Evolutionary conservation across 2,888 invertebrate species (phyloP), one percentile per base, ranked within the genome.

Genomic region (Clepsis dumicolana): DNA sequence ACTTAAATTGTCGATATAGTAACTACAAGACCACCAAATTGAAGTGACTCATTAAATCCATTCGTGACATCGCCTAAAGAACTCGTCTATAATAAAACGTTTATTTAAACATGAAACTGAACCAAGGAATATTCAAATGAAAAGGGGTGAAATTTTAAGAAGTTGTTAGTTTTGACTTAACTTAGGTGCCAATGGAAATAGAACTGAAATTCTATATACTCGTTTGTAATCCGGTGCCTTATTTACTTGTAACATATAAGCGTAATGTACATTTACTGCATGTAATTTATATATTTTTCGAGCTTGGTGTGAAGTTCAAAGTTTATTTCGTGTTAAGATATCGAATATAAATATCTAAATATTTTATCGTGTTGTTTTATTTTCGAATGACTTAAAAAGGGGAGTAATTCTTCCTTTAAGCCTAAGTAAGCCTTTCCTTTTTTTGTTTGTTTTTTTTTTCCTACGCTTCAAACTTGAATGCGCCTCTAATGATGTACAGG

Each of bases 261-360:
- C 78, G 71, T 82, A 82, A 73, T 84, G 84, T 85, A 87, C 78
- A 87, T 85, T 79, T 86, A 86, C 85, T 80, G 82, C 84, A 80
- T 89, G 79, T 91, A 88, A 90, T 90, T 91, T 91, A 91, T 90
- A 85, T 83, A 83, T 82, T 75, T 75, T 70, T 74, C 78, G 78
- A 70, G 75, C 83, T 83, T 79, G 70, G 77, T 78, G 79, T 48
- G 73, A 74, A 71, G 75, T 77, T 71, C 72, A 76, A 77, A 70
- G 62, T 61, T 70, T 65, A 70, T 78, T 74, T 77, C 68, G 82
- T 87, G 87, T 86, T 86, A 84, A 85, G 86, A 85, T 83, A 82
- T 87, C 87, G 84, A 89, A 84, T 86, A 85, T 82, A 84, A 82
- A 77, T 77, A 78, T 75, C 72, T 75, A 73, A 75, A 75, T 73